phyloP scores from a whole-genome alignment of 2,113 vertebrate species.

The Semicossyphus pulcher region DNA sequence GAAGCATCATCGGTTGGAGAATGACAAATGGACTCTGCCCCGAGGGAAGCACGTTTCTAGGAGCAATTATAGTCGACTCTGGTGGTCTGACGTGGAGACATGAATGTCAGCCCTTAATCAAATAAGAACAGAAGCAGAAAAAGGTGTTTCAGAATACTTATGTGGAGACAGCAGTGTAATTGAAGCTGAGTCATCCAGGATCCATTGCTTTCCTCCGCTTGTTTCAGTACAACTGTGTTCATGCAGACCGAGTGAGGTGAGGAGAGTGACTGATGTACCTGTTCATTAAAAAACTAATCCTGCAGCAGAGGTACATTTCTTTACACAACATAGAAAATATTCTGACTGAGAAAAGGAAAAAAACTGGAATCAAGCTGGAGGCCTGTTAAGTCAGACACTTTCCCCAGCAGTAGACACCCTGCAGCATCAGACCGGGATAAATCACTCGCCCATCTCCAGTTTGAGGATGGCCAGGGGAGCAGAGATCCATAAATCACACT shows the following conservation, averaged over 20 bases:
- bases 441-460: constrained; percentile 69
- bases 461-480: constrained; percentile 64
- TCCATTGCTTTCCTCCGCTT: constrained; percentile 25
- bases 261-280: constrained; percentile 6
- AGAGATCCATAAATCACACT: constrained; percentile 75
- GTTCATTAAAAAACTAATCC: constrained; percentile 54
- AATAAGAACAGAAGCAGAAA: constrained; percentile 27
- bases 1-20: constrained; percentile 42
- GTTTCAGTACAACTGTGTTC: not conserved
- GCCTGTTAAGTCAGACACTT: constrained; percentile 26
- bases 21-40: constrained; percentile 29
- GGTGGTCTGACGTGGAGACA: constrained; percentile 35
- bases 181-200: constrained; percentile 39
- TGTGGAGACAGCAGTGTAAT: constrained; percentile 30
- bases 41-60: constrained; percentile 25
- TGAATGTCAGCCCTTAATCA: constrained; percentile 43
- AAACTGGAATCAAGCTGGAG: constrained; percentile 2
- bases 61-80: constrained; percentile 46
- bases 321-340: constrained; percentile 12
- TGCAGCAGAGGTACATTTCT: constrained; percentile 22
- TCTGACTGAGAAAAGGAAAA: not conserved
- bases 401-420: constrained; percentile 41
- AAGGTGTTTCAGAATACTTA: constrained; percentile 26
- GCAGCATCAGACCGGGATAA: constrained; percentile 62
- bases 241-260: not conserved